phyloP scores from a whole-genome alignment of 2,113 vertebrate genomes.

The Xyliphius kryptos region DNA sequence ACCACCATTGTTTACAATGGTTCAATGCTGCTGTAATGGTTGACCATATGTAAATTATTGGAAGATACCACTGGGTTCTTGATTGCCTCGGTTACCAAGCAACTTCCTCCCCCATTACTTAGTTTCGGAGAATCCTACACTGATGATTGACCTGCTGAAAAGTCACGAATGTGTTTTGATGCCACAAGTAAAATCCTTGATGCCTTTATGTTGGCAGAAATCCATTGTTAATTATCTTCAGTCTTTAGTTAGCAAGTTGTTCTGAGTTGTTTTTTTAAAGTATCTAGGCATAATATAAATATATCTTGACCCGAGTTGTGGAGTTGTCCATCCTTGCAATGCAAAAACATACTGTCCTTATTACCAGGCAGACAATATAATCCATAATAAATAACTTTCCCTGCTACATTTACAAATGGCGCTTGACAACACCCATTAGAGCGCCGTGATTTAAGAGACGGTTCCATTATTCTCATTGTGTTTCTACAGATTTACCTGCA shows the following conservation, averaged over 20 bases:
- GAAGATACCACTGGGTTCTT: no score
- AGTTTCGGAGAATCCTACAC: no score
- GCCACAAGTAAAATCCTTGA: no score
- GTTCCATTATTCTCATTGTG: slow-evolving; percentile 7
- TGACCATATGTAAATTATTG: no score
- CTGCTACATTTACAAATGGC: slow-evolving; percentile 12
- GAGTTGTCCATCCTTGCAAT: not conserved
- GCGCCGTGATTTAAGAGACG: slow-evolving; percentile 1
- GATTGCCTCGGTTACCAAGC: no score
- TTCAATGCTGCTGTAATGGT: no score
- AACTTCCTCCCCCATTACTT: no score
- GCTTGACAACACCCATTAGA: slow-evolving; percentile 13
- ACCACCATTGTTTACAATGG: no score
- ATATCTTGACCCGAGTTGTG: not conserved
- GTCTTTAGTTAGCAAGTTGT: not conserved
- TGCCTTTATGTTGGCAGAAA: no score
- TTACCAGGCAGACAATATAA: not conserved
- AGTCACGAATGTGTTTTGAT: no score
- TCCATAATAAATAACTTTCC: not conserved
- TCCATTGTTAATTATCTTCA: not conserved
- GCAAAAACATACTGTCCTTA: not conserved
- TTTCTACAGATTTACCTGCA: not conserved
- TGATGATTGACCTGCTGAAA: no score
- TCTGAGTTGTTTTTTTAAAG: not conserved
- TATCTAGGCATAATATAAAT: not conserved